A percentile compares a stretch with the other conserved stretches of the same genome.
Evolutionary conservation across 2,888 invertebrate genomes (phyloP).

Genomic region (Andrena hattorfiana): DNA sequence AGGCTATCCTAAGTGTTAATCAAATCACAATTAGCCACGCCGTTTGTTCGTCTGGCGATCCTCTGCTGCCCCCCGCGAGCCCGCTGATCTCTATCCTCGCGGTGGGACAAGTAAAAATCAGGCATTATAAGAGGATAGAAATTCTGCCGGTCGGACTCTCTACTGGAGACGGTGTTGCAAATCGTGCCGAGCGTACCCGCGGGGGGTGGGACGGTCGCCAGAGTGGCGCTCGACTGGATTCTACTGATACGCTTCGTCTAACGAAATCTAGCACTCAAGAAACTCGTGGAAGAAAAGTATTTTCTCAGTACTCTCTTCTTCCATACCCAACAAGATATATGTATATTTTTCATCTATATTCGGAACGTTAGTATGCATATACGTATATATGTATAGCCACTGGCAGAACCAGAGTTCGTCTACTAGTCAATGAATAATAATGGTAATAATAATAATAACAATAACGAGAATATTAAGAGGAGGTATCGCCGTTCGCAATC

Average conservation of each 20-base stretch:
- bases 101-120: neutral
- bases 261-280: slow-evolving; percentile 72
- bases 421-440: slow-evolving; percentile 62
- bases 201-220: slow-evolving; percentile 12
- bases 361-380: slow-evolving; percentile 17
- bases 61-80: slow-evolving; percentile 4
- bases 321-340: slow-evolving; percentile 29
- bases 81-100: neutral
- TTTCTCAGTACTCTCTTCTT: slow-evolving; percentile 35
- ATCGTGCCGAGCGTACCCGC: neutral
- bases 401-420: slow-evolving; percentile 65
- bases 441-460: slow-evolving; percentile 47
- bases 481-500: slow-evolving; percentile 77
- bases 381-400: slow-evolving; percentile 52
- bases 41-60: slow-evolving; percentile 36
- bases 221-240: slow-evolving; percentile 51
- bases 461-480: slow-evolving; percentile 71
- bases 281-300: slow-evolving; percentile 32
- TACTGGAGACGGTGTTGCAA: neutral
- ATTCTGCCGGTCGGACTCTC: neutral
- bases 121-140: neutral
- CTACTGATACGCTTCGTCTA: slow-evolving; percentile 70
- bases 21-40: slow-evolving; percentile 69
- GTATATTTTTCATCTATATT: slow-evolving; percentile 2
- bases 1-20: slow-evolving; percentile 73